phyloP scores from a whole-genome alignment of 2,797 vertebrate genomes.

The Cossypha dichroa region DNA sequence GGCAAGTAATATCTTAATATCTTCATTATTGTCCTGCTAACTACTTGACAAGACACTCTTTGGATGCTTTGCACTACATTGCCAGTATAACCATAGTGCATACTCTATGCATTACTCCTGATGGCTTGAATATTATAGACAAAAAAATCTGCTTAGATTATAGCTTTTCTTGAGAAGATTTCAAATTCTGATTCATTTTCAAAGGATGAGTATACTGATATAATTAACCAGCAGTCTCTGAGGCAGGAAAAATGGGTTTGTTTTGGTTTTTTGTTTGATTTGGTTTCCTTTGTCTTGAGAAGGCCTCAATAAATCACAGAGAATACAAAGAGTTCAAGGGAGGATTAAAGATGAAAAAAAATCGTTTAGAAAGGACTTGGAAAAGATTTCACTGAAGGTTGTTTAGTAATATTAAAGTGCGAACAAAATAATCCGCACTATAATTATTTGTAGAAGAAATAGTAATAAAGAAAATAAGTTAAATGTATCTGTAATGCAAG shows the following conservation, averaged over 20 bases:
- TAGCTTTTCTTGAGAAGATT: neutral
- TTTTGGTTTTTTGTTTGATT: neutral
- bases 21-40: neutral
- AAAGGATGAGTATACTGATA: neutral
- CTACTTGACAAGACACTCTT: neutral
- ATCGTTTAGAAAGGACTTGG: neutral
- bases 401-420: neutral
- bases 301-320: neutral
- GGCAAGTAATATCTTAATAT: neutral
- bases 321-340: neutral
- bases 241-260: neutral
- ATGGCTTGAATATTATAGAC: neutral
- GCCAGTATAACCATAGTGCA: neutral
- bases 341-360: neutral
- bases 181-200: neutral
- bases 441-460: neutral
- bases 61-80: neutral
- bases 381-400: neutral
- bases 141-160: neutral
- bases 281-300: neutral
- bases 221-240: neutral
- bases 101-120: neutral
- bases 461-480: neutral
- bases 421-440: neutral
- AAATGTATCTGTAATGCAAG: neutral